phyloP scores from a whole-genome alignment of 2,888 invertebrate genomes.

The Hypselothyrea guttata region DNA sequence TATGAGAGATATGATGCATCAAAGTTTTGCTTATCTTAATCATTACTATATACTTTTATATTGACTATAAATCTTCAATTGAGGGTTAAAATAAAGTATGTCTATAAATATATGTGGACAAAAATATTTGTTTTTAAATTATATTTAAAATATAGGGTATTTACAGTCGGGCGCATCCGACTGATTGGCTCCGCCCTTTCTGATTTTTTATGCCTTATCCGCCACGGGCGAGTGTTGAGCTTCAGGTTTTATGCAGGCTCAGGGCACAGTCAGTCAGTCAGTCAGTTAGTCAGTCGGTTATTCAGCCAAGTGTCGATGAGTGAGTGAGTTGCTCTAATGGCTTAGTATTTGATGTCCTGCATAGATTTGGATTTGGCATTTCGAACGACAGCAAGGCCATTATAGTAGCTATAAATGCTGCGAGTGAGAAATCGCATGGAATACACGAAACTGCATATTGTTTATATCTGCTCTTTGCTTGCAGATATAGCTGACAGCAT shows the following conservation, averaged over 20 bases:
- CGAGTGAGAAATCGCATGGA: conserved; percentile 18
- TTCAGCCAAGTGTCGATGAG: conserved; percentile 30
- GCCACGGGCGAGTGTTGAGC: conserved; percentile 41
- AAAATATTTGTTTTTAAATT: too few species aligned
- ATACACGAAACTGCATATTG: background rate
- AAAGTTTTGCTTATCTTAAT: too few species aligned
- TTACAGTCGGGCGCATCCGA: too few species aligned
- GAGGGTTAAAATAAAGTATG: too few species aligned
- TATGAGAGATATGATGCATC: too few species aligned
- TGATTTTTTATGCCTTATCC: conserved; percentile 52
- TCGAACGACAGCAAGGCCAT: conserved; percentile 44
- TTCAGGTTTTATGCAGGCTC: conserved; percentile 38
- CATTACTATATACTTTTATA: too few species aligned
- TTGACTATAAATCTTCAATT: too few species aligned
- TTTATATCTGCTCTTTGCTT: background rate
- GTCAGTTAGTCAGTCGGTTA: conserved; percentile 28
- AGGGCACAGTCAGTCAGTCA: conserved; percentile 27
- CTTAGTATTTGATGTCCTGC: conserved; percentile 65
- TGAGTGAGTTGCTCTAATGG: conserved; percentile 45
- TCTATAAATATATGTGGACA: too few species aligned
- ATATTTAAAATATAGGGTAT: too few species aligned
- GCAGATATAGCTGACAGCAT: background rate
- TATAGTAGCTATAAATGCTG: conserved; percentile 33
- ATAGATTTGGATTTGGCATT: conserved; percentile 60
- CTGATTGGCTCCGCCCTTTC: too few species aligned